Conservation (phyloP, 2,113 vertebrate genomes). For the Benitochromis conjunctus region DNA sequence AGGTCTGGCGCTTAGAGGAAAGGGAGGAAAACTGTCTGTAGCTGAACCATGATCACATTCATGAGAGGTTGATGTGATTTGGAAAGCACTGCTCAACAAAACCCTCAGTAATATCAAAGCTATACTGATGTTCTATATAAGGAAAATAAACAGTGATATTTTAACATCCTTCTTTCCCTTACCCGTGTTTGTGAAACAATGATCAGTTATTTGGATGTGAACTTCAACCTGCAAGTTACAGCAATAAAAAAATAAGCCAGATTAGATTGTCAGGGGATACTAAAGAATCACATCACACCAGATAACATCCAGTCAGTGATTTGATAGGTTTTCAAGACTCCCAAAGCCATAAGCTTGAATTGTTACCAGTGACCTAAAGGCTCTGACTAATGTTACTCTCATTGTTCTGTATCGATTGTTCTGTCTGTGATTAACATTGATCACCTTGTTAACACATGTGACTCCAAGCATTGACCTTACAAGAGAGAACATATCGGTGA, state of each 20-base stretch:
- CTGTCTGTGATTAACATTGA: slow-evolving; percentile 28
- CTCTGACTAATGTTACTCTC: neutral
- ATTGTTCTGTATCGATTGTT: slow-evolving; percentile 18
- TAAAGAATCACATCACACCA: neutral
- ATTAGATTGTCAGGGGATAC: neutral
- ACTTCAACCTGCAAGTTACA: neutral
- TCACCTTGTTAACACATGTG: slow-evolving; percentile 31
- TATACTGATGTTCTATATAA: neutral
- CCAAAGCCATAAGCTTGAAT: neutral
- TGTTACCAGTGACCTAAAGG: neutral
- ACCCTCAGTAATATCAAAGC: neutral
- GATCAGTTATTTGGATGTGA: neutral
- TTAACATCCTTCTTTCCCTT: neutral
- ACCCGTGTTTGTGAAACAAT: neutral
- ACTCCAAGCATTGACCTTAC: slow-evolving; percentile 5
- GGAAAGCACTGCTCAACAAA: neutral
- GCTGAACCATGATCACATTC: neutral
- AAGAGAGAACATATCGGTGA: neutral
- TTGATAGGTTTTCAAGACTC: neutral
- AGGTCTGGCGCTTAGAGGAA: slow-evolving; percentile 1
- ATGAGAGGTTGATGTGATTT: neutral
- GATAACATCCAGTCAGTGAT: neutral
- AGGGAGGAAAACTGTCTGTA: neutral
- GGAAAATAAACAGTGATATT: neutral
- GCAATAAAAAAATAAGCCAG: neutral